Percentiles rank a stretch among this genome's conserved stretches.
These are phyloP conservation scores for Chrysomela aeneicollis DNA, from an alignment of 2,888 invertebrate genomes.

Conservation along the genomic window DNA sequence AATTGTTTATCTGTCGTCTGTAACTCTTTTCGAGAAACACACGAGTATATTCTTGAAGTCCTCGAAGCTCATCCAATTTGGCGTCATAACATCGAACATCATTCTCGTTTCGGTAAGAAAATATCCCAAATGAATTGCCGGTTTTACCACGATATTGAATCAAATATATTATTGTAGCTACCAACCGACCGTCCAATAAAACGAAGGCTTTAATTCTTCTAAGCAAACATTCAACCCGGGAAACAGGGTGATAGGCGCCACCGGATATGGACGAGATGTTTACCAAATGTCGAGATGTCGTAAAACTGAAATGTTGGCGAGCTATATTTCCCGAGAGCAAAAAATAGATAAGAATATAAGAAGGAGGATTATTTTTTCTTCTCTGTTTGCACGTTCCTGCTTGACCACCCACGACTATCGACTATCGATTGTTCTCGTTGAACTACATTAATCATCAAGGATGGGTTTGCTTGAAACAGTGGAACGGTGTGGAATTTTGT, in stretches of 20 bases:
- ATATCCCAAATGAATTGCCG: neutral
- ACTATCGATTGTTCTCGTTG: slow-evolving; percentile 36
- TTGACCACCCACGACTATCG: slow-evolving; percentile 38
- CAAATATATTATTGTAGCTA: neutral
- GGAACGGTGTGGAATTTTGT: slow-evolving; percentile 23
- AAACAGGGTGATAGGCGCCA: slow-evolving; percentile 20
- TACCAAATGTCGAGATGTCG: slow-evolving; percentile 19
- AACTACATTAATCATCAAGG: slow-evolving; percentile 38
- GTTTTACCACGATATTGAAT: neutral
- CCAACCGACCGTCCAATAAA: slow-evolving; percentile 10
- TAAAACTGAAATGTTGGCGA: slow-evolving; percentile 28
- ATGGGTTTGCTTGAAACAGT: slow-evolving; percentile 36
- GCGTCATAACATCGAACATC: too few species aligned
- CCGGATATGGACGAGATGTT: slow-evolving; percentile 15
- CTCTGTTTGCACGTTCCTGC: slow-evolving; percentile 30
- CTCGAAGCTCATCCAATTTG: too few species aligned
- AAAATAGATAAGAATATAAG: slow-evolving; percentile 24
- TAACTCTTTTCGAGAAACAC: too few species aligned
- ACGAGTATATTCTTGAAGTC: too few species aligned
- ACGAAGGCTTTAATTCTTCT: slow-evolving; percentile 28
- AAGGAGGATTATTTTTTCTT: slow-evolving; percentile 18
- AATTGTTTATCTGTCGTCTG: too few species aligned
- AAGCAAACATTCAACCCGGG: slow-evolving; percentile 23
- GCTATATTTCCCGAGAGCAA: slow-evolving; percentile 13
- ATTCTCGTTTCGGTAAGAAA: neutral